Conservation (phyloP, 2,113 vertebrate species). For the Daphoenositta chrysoptera region DNA sequence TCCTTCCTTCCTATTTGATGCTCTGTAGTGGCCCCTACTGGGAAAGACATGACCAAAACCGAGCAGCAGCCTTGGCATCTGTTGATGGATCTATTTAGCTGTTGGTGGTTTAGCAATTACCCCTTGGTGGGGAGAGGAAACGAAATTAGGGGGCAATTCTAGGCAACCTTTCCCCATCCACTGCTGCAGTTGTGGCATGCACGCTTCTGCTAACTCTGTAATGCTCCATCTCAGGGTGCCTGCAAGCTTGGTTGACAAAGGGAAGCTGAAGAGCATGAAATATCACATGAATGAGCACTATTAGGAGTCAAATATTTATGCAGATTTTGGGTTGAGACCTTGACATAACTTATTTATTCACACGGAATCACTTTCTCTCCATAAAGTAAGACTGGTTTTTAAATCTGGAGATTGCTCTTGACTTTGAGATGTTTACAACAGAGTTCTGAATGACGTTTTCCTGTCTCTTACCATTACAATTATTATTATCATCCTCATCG, state of each 20-base stretch:
- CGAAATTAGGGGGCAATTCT: conserved; percentile 12
- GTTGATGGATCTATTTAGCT: conserved; percentile 66
- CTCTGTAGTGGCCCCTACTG: conserved; percentile 58
- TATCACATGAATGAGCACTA: not conserved
- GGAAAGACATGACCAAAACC: conserved; percentile 49
- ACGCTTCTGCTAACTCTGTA: not conserved
- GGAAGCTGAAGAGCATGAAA: conserved; percentile 13
- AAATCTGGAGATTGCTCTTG: not conserved
- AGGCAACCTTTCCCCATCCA: conserved; percentile 33
- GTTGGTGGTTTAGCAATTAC: conserved; percentile 54
- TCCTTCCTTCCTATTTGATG: conserved; percentile 55
- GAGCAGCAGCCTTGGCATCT: conserved; percentile 51
- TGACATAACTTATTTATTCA: not conserved
- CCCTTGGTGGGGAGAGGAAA: conserved; percentile 34
- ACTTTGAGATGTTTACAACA: not conserved
- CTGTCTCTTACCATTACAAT: not conserved
- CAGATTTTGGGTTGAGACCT: not conserved
- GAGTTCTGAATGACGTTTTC: not conserved
- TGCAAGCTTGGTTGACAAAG: not conserved
- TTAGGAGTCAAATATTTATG: not conserved
- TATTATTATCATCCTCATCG: not conserved
- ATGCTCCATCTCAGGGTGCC: not conserved
- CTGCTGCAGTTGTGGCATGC: not conserved
- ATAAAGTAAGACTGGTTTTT: not conserved
- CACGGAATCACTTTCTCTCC: not conserved